Evolutionary conservation across 2,888 invertebrate species (phyloP), one percentile per base, ranked within the genome.

Genomic region (Nycteola revayana): DNA sequence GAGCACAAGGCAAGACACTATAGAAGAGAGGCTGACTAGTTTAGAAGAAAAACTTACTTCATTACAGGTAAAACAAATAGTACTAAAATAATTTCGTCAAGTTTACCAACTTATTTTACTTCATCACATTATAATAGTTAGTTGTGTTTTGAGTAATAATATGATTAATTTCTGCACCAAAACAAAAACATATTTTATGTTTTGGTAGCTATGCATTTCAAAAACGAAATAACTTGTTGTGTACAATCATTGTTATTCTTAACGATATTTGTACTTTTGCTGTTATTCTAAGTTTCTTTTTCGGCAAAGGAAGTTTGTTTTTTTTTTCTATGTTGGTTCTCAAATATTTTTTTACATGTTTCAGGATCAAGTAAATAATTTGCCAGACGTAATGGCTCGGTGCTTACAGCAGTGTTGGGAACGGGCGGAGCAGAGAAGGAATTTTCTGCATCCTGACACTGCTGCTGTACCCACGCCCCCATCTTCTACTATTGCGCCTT

Each of bases 11-110:
- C 98, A 98, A 83, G 96, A 97, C 76, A 93, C 94, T 31, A 92
- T 99, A 59, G 98, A 99, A 82, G 97, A 98, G 84, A 93, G 98
- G 69, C 91, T 99, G 66, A 94, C 94, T 56, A 94, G 95, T 67
- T 92, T 99, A 78, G 98, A 99, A 90, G 97, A 97, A 73, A 97
- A 97, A 86, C 88, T 98, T 65, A 92, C 92, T 53, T 90, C 94
- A 46, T 88, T 98, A 69, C 97, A 97, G 89, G 91, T 94, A 75
- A 77, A 21, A 18, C 3, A 18, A 18, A 18, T 5, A 18, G 6
- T 18, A 18, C 18, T 18, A 5, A 18, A 18, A 18, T n/a, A n/a
- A n/a, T n/a, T n/a, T 18, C 18, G 6, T 18, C 18, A 18, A 18
- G 18, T 18, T 6, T 5, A 18, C 6, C 18, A 18, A 18, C 4